These are phyloP conservation scores for Hyaena hyaena DNA, from an alignment of 2,113 vertebrate species.

Conservation along the genomic window DNA sequence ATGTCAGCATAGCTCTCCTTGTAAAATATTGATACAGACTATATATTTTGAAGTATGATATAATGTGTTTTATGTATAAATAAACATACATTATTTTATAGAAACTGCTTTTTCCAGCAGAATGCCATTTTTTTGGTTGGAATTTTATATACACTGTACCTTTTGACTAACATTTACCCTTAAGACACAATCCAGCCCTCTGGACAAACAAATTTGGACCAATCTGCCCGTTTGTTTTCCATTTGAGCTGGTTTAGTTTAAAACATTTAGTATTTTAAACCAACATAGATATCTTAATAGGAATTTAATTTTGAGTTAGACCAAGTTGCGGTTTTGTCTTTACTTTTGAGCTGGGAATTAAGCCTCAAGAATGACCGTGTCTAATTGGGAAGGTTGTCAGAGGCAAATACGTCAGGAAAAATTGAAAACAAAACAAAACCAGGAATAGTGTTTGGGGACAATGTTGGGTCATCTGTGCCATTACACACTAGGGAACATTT, in stretches of 20 bases:
- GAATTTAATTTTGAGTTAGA: constrained; percentile 23
- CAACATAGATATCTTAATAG: background rate
- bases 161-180: constrained; percentile 5
- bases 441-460: background rate
- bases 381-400: background rate
- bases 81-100: background rate
- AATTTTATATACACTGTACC: constrained; percentile 18
- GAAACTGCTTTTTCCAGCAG: background rate
- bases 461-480: background rate
- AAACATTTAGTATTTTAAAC: background rate
- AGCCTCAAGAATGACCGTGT: constrained; percentile 21
- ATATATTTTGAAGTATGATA: background rate
- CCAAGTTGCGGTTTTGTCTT: background rate
- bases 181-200: background rate
- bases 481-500: background rate
- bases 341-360: background rate
- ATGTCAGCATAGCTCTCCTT: background rate
- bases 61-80: background rate
- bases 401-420: background rate
- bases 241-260: background rate
- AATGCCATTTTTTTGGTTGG: background rate
- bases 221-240: background rate
- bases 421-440: background rate
- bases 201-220: background rate
- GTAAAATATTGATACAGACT: background rate